Conservation (phyloP, 2,797 vertebrate genomes). For the Acomys russatus region DNA sequence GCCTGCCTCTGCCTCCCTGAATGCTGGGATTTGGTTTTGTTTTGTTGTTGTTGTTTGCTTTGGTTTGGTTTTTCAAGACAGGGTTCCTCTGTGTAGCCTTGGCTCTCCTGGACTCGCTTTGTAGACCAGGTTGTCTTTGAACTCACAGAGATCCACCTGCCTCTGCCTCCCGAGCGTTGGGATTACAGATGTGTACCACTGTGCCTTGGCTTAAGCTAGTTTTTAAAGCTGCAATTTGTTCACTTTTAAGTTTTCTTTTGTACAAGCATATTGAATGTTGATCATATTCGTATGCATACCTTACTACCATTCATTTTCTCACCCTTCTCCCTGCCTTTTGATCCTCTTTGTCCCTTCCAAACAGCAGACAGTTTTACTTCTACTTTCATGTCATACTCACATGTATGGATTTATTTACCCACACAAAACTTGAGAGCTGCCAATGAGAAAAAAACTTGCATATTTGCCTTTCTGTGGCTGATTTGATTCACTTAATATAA, state of each 20-base stretch:
- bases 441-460: neutral
- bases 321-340: neutral
- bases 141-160: too few species aligned
- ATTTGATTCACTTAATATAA: neutral
- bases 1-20: too few species aligned
- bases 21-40: too few species aligned
- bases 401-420: neutral
- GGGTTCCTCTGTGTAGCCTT: too few species aligned
- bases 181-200: too few species aligned
- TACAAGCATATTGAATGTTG: neutral
- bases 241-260: neutral
- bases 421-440: neutral
- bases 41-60: too few species aligned
- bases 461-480: neutral
- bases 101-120: too few species aligned
- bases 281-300: neutral
- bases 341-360: neutral
- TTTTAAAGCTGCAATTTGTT: neutral
- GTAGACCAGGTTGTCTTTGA: too few species aligned
- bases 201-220: too few species aligned
- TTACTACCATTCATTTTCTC: neutral
- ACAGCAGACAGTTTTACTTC: neutral
- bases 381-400: neutral
- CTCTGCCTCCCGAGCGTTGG: too few species aligned
- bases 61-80: too few species aligned